Evolutionary conservation across 2,888 invertebrate genomes (phyloP), one percentile per base, ranked within the genome.

Genomic region (Dynastes tityus): DNA sequence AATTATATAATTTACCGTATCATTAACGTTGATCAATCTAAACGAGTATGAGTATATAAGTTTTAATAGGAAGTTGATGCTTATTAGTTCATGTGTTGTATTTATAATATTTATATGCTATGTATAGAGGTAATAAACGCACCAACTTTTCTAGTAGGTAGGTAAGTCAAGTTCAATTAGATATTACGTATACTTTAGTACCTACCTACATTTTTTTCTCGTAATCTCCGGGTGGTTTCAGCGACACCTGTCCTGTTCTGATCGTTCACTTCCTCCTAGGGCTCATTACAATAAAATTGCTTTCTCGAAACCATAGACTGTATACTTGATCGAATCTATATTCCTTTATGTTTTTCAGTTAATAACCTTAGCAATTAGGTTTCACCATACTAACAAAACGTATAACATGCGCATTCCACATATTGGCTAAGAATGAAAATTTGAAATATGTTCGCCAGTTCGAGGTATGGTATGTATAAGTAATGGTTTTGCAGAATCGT

Each of bases 251-350:
- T 83, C 82, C 81, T 80, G 45, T 71, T 22, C 82, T 84, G 82
- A 84, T 84, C 82, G 81, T 80, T 81, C 82, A 83, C 82, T 84
- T 84, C 83, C 83, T 83, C 78, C 79, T 81, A 75, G 73, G 67
- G 78, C 80, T 82, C 81, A 83, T 83, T 83, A 83, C 80, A 81
- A 80, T 80, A 82, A 81, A 82, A 83, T 83, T 83, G 81, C 80
- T 79, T 81, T 80, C 80, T 70, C 61, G 64, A 77, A 74, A 80
- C 78, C 70, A 73, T 71, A 75, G 68, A 45, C 73, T 67, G 80
- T 80, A 77, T 63, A 77, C 53, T 45, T 77, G 71, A 77, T 77
- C 77, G 64, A 63, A 77, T 77, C 71, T 70, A 51, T 40, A 40
- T 73, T 73, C 58, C 22, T 55, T 32, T n/a, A 32, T 73, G 40